These are phyloP conservation scores for Amia ocellicauda DNA, from an alignment of 2,113 vertebrate species.

Conservation along the genomic window DNA sequence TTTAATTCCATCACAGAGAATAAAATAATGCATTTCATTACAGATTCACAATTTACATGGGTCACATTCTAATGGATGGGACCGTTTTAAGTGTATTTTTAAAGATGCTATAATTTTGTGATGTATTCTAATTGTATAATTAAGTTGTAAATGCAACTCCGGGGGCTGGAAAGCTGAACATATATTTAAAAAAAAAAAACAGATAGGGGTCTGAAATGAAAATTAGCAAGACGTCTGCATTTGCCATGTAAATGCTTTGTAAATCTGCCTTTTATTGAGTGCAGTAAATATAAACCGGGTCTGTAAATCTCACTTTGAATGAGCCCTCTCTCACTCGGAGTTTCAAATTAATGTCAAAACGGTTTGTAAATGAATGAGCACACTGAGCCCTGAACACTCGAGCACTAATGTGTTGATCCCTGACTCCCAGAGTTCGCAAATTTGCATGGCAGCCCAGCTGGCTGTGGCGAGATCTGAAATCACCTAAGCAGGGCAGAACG, in stretches of 20 bases:
- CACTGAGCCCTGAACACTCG: conserved; percentile 33
- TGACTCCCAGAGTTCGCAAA: conserved; percentile 40
- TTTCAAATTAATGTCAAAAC: conserved; percentile 12
- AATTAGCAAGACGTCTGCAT: conserved; percentile 64
- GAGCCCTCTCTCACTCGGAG: conserved; percentile 54
- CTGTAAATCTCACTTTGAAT: conserved; percentile 27
- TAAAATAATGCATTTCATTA: conserved; percentile 67
- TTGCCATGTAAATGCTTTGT: conserved; percentile 75
- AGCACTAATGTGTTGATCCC: conserved; percentile 69
- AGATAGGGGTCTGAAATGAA: conserved; percentile 44
- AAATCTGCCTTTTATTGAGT: conserved; percentile 79
- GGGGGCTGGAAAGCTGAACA: conserved; percentile 28
- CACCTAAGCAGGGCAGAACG: conserved; percentile 6
- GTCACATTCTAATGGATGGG: conserved; percentile 68
- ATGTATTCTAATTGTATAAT: conserved; percentile 70
- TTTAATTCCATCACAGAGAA: conserved; percentile 61
- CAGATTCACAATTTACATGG: conserved; percentile 42
- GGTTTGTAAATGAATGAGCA: background rate
- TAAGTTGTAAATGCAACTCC: conserved; percentile 64
- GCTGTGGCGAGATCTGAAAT: conserved; percentile 35
- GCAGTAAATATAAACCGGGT: conserved; percentile 72
- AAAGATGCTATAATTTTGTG: conserved; percentile 62
- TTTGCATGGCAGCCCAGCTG: conserved; percentile 54
- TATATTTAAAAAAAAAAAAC: conserved; percentile 28
- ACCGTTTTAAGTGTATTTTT: conserved; percentile 65